These are phyloP conservation scores for Leptinotarsa haldemani DNA, from an alignment of 2,888 invertebrate genomes.

Conservation along the genomic window DNA sequence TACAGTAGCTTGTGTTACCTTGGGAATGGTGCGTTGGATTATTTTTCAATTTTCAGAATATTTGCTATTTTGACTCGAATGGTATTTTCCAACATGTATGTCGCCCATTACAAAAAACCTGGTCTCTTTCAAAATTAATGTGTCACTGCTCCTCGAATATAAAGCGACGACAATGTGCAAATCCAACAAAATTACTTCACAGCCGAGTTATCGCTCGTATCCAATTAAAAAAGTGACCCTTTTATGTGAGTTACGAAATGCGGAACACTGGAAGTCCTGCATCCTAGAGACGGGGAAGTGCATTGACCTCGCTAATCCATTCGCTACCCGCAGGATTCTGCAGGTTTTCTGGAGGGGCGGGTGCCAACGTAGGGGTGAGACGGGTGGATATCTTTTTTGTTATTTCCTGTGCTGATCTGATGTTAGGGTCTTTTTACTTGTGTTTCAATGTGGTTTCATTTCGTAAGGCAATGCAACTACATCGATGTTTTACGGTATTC, in stretches of 20 bases:
- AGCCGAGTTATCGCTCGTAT: background rate
- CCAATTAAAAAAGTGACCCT: conserved; percentile 17
- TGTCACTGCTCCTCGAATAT: background rate
- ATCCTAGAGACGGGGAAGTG: conserved; percentile 7
- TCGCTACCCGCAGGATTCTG: conserved; percentile 22
- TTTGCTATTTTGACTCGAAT: too few species aligned
- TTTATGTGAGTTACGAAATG: background rate
- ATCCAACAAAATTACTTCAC: background rate
- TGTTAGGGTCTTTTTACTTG: background rate
- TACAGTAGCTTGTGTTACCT: too few species aligned
- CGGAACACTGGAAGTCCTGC: conserved; percentile 1
- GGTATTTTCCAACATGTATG: too few species aligned
- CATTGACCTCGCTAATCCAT: conserved; percentile 22
- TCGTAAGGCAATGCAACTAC: background rate
- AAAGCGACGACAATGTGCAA: background rate
- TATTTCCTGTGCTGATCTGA: background rate
- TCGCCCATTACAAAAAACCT: too few species aligned
- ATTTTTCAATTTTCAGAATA: too few species aligned
- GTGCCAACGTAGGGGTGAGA: conserved; percentile 3
- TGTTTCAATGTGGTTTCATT: background rate
- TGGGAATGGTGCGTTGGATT: too few species aligned
- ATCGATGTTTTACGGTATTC: background rate
- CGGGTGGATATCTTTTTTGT: background rate
- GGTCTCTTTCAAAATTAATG: background rate
- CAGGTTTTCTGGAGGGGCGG: conserved; percentile 8